Evolutionary conservation across 2,888 invertebrate species (phyloP).

Genomic region (Plemyria rubiginata): DNA sequence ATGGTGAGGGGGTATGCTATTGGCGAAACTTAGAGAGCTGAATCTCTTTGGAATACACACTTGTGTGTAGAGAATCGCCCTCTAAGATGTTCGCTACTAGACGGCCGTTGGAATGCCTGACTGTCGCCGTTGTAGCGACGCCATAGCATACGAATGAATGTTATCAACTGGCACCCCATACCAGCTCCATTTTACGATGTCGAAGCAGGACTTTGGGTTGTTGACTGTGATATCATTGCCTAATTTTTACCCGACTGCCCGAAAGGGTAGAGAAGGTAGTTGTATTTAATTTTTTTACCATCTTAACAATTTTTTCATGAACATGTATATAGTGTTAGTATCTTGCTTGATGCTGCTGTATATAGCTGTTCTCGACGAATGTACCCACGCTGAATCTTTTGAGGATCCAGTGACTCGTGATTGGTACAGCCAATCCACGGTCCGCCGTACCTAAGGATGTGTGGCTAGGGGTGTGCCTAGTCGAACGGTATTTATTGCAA

Average conservation of each 20-base stretch:
- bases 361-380: not conserved
- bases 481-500: not conserved
- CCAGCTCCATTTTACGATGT: constrained; percentile 15
- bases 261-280: not conserved
- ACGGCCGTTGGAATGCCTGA: not conserved
- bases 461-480: constrained; percentile 15
- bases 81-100: not conserved
- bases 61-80: constrained; percentile 1
- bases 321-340: not conserved
- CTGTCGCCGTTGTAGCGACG: not conserved
- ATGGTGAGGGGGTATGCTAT: not conserved
- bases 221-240: not conserved
- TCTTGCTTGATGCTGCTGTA: not conserved
- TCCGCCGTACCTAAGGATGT: constrained; percentile 14
- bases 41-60: constrained; percentile 2
- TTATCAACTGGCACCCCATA: not conserved
- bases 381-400: not conserved
- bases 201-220: constrained; percentile 10
- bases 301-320: not conserved
- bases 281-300: not conserved
- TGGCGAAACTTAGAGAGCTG: not conserved
- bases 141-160: not conserved
- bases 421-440: constrained; percentile 13
- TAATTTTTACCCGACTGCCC: not conserved
- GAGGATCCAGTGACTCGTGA: not conserved